phyloP scores from a whole-genome alignment of 2,113 vertebrate genomes.

The Equus quagga region DNA sequence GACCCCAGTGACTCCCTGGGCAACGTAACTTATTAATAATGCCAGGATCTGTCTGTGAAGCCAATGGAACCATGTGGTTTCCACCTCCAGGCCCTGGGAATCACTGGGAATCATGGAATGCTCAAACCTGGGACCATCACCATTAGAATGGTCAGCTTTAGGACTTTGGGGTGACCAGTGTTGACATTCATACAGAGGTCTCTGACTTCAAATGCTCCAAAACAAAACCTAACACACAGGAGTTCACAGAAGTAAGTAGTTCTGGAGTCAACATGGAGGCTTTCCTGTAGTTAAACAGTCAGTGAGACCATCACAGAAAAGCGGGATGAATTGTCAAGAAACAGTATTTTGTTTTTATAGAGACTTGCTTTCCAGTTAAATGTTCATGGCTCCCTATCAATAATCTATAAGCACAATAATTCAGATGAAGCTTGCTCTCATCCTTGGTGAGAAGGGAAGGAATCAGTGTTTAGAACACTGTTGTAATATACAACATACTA shows the following conservation, averaged over 20 bases:
- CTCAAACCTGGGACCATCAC: neutral
- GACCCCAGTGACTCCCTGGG: neutral
- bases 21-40: neutral
- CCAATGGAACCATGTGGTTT: neutral
- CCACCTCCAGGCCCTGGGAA: neutral
- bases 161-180: neutral
- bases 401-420: neutral
- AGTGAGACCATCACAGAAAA: neutral
- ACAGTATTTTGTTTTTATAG: neutral
- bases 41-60: neutral
- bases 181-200: neutral
- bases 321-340: neutral
- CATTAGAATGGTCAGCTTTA: neutral
- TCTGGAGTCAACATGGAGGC: neutral
- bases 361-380: slow-evolving; percentile 4
- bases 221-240: neutral
- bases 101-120: neutral
- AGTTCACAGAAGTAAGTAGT: neutral
- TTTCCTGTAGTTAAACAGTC: neutral
- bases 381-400: neutral
- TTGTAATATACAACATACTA: neutral
- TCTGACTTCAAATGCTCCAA: neutral
- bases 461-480: neutral
- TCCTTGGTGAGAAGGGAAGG: neutral
- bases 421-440: neutral